Percentiles rank a stretch among this genome's conserved stretches.
These are phyloP conservation scores for Nibea albiflora DNA, from an alignment of 2,113 vertebrate genomes.

Conservation along the genomic window DNA sequence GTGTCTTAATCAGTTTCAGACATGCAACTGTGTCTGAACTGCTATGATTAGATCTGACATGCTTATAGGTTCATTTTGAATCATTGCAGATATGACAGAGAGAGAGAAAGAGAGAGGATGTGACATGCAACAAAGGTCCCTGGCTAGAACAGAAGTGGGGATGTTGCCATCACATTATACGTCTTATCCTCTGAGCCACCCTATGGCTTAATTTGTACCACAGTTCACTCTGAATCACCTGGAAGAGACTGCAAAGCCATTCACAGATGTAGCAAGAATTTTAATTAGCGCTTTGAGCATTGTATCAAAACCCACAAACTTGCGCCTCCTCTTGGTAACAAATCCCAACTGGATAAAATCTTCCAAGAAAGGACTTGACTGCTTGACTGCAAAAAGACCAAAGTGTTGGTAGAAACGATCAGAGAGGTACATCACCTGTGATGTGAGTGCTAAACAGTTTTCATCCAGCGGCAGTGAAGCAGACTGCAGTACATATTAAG, in stretches of 20 bases:
- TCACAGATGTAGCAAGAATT: no score
- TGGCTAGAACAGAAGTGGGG: no score
- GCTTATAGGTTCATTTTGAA: slow-evolving; percentile 9
- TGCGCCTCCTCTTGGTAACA: neutral
- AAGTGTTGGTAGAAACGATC: neutral
- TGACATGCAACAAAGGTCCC: no score
- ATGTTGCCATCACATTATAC: no score
- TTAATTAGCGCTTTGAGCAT: neutral
- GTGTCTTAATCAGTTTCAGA: slow-evolving; percentile 55
- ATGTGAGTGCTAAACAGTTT: slow-evolving; percentile 26
- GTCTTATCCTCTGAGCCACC: no score
- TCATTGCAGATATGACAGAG: slow-evolving; percentile 2
- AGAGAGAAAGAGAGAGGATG: no score
- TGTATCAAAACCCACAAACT: neutral
- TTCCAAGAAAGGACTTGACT: neutral
- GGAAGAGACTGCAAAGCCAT: no score
- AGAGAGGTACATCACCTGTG: neutral
- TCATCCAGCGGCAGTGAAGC: slow-evolving; percentile 13
- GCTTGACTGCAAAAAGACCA: neutral
- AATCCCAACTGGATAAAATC: neutral
- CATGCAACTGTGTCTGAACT: slow-evolving; percentile 14
- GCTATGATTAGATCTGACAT: slow-evolving; percentile 19
- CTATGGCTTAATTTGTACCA: neutral
- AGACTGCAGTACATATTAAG: slow-evolving; percentile 33
- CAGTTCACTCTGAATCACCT: neutral